phyloP scores from a whole-genome alignment of 1,140 invertebrate species.

The Drosophila tropicalis region DNA sequence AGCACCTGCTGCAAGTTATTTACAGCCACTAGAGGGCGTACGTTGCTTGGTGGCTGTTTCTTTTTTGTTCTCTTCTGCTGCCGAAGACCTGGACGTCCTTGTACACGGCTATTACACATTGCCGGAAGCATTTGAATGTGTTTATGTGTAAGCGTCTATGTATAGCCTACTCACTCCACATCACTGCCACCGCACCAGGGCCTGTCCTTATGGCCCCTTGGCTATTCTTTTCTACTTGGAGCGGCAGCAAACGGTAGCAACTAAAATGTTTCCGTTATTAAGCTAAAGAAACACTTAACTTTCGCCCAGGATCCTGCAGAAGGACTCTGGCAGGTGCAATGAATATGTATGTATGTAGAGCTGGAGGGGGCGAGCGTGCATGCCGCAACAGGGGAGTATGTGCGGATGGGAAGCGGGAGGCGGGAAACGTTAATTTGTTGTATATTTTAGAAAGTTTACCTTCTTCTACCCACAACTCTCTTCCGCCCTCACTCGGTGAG shows the following conservation, averaged over 20 bases:
- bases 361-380: not conserved
- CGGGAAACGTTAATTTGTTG: conserved; percentile 62
- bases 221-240: not conserved
- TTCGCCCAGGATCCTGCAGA: conserved; percentile 60
- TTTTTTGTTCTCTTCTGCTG: not conserved
- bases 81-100: conserved; percentile 42
- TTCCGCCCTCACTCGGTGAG: conserved; percentile 11
- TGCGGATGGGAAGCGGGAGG: conserved; percentile 26
- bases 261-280: conserved; percentile 81
- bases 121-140: conserved; percentile 78
- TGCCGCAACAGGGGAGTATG: conserved; percentile 24
- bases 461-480: not conserved
- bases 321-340: conserved; percentile 46
- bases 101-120: conserved; percentile 68
- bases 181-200: too few species aligned
- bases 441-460: conserved; percentile 40
- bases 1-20: conserved; percentile 78
- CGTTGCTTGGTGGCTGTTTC: conserved; percentile 1
- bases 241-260: conserved; percentile 45
- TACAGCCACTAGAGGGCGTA: conserved; percentile 73
- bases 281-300: conserved; percentile 82
- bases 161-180: conserved; percentile 31
- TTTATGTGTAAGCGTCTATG: conserved; percentile 71
- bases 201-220: not conserved
- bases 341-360: conserved; percentile 23